Percentiles rank a stretch among this genome's conserved stretches.
phyloP scores from a whole-genome alignment of 1,140 invertebrate species.

The Drosophila albomicans region DNA sequence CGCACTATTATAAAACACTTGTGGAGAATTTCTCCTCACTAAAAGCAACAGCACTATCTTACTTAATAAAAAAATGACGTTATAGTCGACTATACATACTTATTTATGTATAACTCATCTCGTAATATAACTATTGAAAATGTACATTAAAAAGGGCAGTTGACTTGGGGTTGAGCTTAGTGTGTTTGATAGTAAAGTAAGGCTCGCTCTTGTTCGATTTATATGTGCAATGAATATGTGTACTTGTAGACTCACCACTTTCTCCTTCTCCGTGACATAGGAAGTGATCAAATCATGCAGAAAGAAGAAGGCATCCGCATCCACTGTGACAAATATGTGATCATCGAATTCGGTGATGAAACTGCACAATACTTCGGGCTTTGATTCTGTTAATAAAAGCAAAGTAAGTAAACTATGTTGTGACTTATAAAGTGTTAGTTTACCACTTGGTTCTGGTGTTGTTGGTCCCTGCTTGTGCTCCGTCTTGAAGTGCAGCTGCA shows the following conservation, averaged over 20 bases:
- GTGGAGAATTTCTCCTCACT: too few relatives aligned
- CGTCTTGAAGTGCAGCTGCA: slow-evolving; percentile 97
- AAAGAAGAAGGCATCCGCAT: slow-evolving; percentile 99
- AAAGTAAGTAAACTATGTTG: background rate
- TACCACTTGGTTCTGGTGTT: slow-evolving; percentile 90
- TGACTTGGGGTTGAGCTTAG: background rate
- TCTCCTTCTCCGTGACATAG: slow-evolving; percentile 96
- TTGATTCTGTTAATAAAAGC: slow-evolving; percentile 88
- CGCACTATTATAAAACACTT: too few relatives aligned
- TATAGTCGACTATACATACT: too few relatives aligned
- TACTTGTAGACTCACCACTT: slow-evolving; percentile 88
- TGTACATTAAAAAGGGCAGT: too few relatives aligned
- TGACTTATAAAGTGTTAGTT: slow-evolving; percentile 5
- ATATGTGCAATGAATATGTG: background rate
- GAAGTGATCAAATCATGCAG: slow-evolving; percentile 98
- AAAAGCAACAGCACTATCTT: too few relatives aligned
- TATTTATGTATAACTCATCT: too few relatives aligned
- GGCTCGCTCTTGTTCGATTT: background rate
- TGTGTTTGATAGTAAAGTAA: background rate
- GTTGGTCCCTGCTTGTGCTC: slow-evolving; percentile 92
- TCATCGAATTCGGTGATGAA: slow-evolving; percentile 99
- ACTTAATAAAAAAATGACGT: too few relatives aligned
- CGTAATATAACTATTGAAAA: too few relatives aligned
- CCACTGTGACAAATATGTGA: slow-evolving; percentile 98
- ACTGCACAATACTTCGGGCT: slow-evolving; percentile 96